Evolutionary conservation across 1,140 invertebrate species (phyloP).

Genomic region (Alviniconcha marisindica): DNA sequence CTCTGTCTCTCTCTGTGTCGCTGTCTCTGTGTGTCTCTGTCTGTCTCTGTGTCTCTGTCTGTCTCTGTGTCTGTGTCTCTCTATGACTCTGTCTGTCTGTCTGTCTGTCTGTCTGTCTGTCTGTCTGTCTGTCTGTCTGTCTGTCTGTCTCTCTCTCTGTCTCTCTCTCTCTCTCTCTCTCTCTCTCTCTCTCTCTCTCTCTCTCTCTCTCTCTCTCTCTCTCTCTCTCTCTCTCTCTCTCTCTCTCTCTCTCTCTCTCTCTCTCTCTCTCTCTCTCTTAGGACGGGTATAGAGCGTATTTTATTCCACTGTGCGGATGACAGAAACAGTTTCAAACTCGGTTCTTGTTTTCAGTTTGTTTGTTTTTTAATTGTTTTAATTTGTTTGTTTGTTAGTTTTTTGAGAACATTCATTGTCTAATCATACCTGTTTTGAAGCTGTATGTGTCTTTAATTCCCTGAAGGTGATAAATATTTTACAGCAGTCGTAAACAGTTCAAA

Average conservation of each 20-base stretch:
- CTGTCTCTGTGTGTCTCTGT: background rate
- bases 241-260: conserved; percentile 14
- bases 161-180: conserved; percentile 26
- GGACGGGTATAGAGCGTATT: no score
- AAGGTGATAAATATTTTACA: no score
- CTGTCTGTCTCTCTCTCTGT: conserved; percentile 12
- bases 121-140: conserved; percentile 20
- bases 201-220: conserved; percentile 24
- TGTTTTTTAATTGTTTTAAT: no score
- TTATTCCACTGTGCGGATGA: no score
- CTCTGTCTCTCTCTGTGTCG: background rate
- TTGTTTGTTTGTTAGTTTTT: no score
- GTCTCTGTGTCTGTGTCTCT: background rate
- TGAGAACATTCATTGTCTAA: no score
- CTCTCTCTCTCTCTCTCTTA: conserved; percentile 17
- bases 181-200: conserved; percentile 30
- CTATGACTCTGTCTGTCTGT: no score
- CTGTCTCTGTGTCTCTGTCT: conserved; percentile 3
- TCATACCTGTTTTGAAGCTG: no score
- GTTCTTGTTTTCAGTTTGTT: no score
- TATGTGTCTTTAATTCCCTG: no score
- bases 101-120: background rate
- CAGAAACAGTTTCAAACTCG: no score
- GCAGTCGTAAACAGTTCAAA: no score
- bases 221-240: background rate